These are phyloP conservation scores for Chloroceryle aenea DNA, from an alignment of 2,113 vertebrate species.

Conservation along the genomic window DNA sequence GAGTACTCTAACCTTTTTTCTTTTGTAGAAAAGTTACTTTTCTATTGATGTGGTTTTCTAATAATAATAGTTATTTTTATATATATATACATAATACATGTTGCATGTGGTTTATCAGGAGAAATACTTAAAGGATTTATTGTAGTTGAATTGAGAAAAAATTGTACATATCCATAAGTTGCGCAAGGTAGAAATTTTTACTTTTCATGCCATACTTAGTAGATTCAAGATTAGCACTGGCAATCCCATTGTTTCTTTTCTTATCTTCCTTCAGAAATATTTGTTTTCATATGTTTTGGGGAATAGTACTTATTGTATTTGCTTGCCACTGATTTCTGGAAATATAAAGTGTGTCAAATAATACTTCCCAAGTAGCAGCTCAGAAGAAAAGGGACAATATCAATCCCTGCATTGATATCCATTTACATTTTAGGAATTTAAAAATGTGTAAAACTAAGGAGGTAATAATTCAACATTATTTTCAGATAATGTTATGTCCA, in stretches of 20 bases:
- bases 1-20: background rate
- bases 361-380: constrained; percentile 34
- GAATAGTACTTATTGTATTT: constrained; percentile 60
- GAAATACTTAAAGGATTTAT: background rate
- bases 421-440: too few relatives aligned
- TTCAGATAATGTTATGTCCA: too few relatives aligned
- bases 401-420: too few relatives aligned
- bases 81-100: background rate
- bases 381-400: background rate
- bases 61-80: constrained; percentile 21
- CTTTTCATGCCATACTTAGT: background rate
- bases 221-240: constrained; percentile 27
- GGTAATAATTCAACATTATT: too few relatives aligned
- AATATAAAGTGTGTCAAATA: constrained; percentile 30
- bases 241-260: background rate
- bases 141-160: constrained; percentile 1
- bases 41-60: background rate
- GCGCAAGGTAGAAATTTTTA: constrained; percentile 6
- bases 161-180: background rate
- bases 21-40: background rate
- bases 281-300: constrained; percentile 43
- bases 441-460: too few relatives aligned
- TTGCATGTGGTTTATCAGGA: background rate
- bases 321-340: constrained; percentile 50
- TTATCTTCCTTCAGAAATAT: constrained; percentile 41